Evolutionary conservation across 2,113 vertebrate genomes (phyloP), one percentile per base, ranked within the genome.

Genomic region (Odocoileus virginianus): DNA sequence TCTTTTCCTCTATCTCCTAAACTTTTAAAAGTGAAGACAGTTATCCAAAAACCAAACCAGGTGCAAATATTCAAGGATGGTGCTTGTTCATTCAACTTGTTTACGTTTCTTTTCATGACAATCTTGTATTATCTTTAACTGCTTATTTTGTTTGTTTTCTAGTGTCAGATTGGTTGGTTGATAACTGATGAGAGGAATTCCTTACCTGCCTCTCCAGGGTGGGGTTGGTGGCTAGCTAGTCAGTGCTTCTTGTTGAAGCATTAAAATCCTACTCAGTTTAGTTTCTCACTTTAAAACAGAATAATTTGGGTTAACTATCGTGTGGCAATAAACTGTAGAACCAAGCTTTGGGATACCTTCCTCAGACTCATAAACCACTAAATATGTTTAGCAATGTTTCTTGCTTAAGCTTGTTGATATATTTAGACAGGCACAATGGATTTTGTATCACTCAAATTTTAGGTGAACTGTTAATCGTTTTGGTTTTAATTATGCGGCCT

Each of bases 81-180:
- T 25, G 85, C 76, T 45, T 87, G 85, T 94, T 47, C 58, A 0
- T 43, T 61, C 79, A 33, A 25, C 71, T 83, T 93, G 43, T 96
- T 93, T 67, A 83, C 43, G 3, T 52, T 71, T 57, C 79, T 84
- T 91, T 87, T 15, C 79, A 36, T 17, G 27, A 36, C 57, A 25
- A 28, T 74, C 91, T 95, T 93, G 97, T 58, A 67, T 89, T 54
- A 43, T 93, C 79, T 55, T 76, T 67, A 94, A 45, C 74, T 94
- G 87, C 84, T 94, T n/a, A 14, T 92, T 93, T 91, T 96, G 90
- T 91, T 96, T 94, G 76, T 87, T 97, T 96, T 74, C 58, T 64
- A 19, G n/a, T 85, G 92, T 97, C 47, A 45, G 79, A 78, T 33
- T 60, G 64, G 81, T 74, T 92, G 91, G 28, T 92, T 54, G 52